Evolutionary conservation across 30 jellyfish, hydroid and myxozoan species (phyloP).

Genomic region (Catostylus mosaicus): DNA sequence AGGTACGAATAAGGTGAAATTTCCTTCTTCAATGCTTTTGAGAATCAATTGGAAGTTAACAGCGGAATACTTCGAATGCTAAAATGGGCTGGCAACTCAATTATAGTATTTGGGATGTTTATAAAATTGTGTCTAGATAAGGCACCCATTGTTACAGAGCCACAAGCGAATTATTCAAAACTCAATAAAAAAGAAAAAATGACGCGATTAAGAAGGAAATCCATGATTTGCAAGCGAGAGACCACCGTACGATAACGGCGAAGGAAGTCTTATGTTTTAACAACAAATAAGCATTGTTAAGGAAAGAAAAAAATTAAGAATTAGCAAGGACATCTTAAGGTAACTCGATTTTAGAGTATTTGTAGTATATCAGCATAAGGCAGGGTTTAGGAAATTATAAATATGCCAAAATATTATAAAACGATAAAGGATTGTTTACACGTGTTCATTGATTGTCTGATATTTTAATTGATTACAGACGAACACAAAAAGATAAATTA

Average conservation of each 20-base stretch:
- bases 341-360: conserved; percentile 5
- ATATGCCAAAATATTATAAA: conserved; percentile 19
- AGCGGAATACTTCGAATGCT: not conserved
- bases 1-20: too few species aligned
- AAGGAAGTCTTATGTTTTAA: not conserved
- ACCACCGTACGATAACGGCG: conserved; percentile 17
- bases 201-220: conserved; percentile 21
- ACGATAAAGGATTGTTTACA: not conserved
- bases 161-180: conserved; percentile 10
- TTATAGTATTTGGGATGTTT: conserved; percentile 8
- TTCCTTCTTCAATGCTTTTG: not conserved
- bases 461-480: not conserved
- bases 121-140: conserved; percentile 1
- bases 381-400: conserved; percentile 20
- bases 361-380: not conserved
- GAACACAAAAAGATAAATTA: conserved; percentile 7
- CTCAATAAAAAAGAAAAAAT: not conserved
- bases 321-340: not conserved
- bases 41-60: not conserved
- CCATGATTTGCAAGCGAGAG: not conserved
- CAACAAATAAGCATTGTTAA: not conserved
- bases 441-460: not conserved
- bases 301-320: not conserved
- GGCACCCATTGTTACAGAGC: not conserved
- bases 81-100: conserved; percentile 6